phyloP scores from a whole-genome alignment of 2,888 invertebrate species.

The Tridacna crocea region DNA sequence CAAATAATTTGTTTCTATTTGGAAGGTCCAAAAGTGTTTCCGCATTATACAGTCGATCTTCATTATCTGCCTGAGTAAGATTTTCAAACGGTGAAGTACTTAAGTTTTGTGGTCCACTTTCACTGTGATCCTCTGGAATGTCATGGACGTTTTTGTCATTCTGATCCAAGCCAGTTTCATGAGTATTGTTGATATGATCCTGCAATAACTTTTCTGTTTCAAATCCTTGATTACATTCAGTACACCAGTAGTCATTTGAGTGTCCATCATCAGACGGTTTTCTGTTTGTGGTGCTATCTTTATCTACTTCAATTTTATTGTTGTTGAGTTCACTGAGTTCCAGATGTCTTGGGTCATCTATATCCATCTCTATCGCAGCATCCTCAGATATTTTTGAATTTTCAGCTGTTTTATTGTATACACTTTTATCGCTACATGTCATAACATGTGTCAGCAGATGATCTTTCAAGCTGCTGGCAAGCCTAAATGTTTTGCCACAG shows the following conservation, averaged over 20 bases:
- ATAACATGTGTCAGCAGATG: slow-evolving; percentile 68
- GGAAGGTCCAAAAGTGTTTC: slow-evolving; percentile 8
- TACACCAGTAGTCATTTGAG: slow-evolving; percentile 73
- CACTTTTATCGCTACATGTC: background rate
- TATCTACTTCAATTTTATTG: slow-evolving; percentile 35
- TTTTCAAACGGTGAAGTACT: slow-evolving; percentile 11
- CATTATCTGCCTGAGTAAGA: slow-evolving; percentile 1
- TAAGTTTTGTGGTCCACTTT: background rate
- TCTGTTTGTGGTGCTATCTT: slow-evolving; percentile 17
- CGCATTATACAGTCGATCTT: background rate
- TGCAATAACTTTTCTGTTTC: slow-evolving; percentile 67
- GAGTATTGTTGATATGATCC: slow-evolving; percentile 68
- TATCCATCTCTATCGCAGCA: background rate
- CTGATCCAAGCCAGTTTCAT: slow-evolving; percentile 52
- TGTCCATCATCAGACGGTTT: slow-evolving; percentile 11
- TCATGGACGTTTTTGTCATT: background rate
- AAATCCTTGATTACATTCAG: slow-evolving; percentile 75
- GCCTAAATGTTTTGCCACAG: slow-evolving; percentile 70
- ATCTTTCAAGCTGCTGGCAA: slow-evolving; percentile 67
- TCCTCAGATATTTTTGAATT: background rate
- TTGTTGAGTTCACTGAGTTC: slow-evolving; percentile 37
- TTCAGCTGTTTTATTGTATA: background rate
- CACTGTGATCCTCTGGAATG: background rate
- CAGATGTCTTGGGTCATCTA: background rate
- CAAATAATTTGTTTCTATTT: slow-evolving; percentile 14